Base-by-base conservation (phyloP, 2,113 vertebrate species). In the Marmota flaviventris region DNA sequence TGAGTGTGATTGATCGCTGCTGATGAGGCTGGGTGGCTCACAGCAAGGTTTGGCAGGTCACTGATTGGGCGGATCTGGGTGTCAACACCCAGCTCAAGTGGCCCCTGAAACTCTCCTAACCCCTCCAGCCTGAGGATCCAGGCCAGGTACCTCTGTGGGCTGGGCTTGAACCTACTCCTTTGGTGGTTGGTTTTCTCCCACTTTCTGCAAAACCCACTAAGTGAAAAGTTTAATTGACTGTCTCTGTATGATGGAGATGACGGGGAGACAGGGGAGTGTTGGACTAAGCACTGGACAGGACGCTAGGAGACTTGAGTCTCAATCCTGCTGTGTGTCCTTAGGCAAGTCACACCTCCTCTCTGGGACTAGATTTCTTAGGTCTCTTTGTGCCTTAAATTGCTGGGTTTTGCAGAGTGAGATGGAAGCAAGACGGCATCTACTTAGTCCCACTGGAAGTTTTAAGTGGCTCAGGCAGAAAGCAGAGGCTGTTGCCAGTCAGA, bases 1-100 rank as follows among this genome's bases (percentile, higher is more conserved):
- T 32, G 87, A 94, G 89, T 69, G 77, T 98, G 98, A 96, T 82
- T 96, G 97, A 98, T 97, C 93, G 63, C 96, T 10, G 61, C 89
- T 88, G 48, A 95, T 77, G 96, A 93, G 42, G 61, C 77, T 95
- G 92, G 91, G 85, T 96, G 92, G 76, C 79, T 97, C 96, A 94
- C n/a, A 61, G 61, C 65, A 93, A 83, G 92, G 93, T 65, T 97
- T 96, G 86, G 87, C 96, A 97, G 95, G 79, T 79, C 42, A 70
- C 37, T 89, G 42, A 53, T 84, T 92, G 97, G 96, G 97, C 82
- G 93, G 93, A 92, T 81, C 92, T 90, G 79, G 24, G 92, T 96
- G 97, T 93, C 93, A 85, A 90, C 97, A 95, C 96, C 87, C 95
- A 95, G 83, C 48, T 82, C 53, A 82, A 61, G 89, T 24, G 56